Evolutionary conservation across 1,140 invertebrate species (phyloP).

Genomic region (Drosophila micromelanica): DNA sequence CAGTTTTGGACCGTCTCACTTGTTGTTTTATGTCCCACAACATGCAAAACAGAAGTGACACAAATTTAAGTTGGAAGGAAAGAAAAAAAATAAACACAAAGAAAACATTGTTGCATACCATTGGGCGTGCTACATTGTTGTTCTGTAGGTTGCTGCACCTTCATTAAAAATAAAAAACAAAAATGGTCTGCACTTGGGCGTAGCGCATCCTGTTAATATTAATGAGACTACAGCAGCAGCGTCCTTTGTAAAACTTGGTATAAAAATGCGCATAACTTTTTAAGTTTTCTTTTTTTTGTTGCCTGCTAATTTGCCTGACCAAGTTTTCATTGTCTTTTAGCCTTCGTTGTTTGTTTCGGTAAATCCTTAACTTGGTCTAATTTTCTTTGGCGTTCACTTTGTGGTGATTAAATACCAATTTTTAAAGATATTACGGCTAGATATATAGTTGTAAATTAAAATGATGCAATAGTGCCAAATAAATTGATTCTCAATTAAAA

Average conservation of each 20-base stretch:
- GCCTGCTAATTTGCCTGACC: slow-evolving; percentile 38
- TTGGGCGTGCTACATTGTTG: slow-evolving; percentile 19
- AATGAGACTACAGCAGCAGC: slow-evolving; percentile 25
- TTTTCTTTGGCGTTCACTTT: neutral
- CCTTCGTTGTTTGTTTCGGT: neutral
- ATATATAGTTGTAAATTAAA: no score
- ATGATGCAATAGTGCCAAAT: no score
- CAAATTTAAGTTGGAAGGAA: slow-evolving; percentile 48
- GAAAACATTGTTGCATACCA: slow-evolving; percentile 55
- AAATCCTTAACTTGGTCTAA: slow-evolving; percentile 6
- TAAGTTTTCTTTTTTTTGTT: slow-evolving; percentile 21
- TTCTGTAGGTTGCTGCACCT: neutral
- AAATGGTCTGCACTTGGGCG: slow-evolving; percentile 31
- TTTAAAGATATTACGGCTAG: no score
- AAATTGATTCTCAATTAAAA: no score
- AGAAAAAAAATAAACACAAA: neutral
- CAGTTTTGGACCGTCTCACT: slow-evolving; percentile 38
- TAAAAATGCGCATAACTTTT: slow-evolving; percentile 46
- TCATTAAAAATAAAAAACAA: slow-evolving; percentile 40
- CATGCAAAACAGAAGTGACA: slow-evolving; percentile 74
- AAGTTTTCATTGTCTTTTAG: slow-evolving; percentile 38
- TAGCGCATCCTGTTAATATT: slow-evolving; percentile 40
- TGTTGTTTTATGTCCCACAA: slow-evolving; percentile 30
- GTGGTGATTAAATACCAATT: neutral
- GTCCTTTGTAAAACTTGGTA: slow-evolving; percentile 7